Conservation (phyloP, 2,888 invertebrate genomes). For the Zeuzera pyrina region DNA sequence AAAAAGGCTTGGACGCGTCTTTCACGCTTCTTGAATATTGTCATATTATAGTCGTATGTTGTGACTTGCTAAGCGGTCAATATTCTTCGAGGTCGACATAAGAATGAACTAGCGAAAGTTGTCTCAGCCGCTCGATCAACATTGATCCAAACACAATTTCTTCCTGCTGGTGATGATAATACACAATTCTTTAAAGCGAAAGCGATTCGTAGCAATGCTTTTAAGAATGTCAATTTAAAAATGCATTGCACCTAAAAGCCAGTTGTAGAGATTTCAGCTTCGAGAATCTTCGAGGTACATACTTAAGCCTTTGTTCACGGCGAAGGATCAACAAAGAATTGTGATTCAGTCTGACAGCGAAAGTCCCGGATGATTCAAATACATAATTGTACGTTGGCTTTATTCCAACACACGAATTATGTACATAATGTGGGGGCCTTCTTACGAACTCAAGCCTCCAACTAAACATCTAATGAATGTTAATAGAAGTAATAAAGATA, state of each 20-base stretch:
- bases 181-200: too few relatives aligned
- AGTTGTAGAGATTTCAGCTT: too few relatives aligned
- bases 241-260: too few relatives aligned
- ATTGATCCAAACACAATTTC: too few relatives aligned
- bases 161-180: too few relatives aligned
- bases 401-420: slow-evolving; percentile 20
- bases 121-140: slow-evolving; percentile 6
- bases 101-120: slow-evolving; percentile 31
- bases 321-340: slow-evolving; percentile 17
- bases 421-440: not conserved
- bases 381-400: slow-evolving; percentile 22
- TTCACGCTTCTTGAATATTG: too few relatives aligned
- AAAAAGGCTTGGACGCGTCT: too few relatives aligned
- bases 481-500: too few relatives aligned
- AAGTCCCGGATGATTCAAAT: slow-evolving; percentile 20
- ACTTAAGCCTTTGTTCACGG: slow-evolving; percentile 14
- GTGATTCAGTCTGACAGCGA: slow-evolving; percentile 22
- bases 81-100: slow-evolving; percentile 18
- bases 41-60: slow-evolving; percentile 17
- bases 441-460: not conserved
- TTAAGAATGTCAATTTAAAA: too few relatives aligned
- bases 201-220: too few relatives aligned
- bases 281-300: not conserved
- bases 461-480: too few relatives aligned
- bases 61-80: slow-evolving; percentile 22